These are phyloP conservation scores for Trichonephila inaurata DNA, from an alignment of 1,140 invertebrate species.

Conservation along the genomic window DNA sequence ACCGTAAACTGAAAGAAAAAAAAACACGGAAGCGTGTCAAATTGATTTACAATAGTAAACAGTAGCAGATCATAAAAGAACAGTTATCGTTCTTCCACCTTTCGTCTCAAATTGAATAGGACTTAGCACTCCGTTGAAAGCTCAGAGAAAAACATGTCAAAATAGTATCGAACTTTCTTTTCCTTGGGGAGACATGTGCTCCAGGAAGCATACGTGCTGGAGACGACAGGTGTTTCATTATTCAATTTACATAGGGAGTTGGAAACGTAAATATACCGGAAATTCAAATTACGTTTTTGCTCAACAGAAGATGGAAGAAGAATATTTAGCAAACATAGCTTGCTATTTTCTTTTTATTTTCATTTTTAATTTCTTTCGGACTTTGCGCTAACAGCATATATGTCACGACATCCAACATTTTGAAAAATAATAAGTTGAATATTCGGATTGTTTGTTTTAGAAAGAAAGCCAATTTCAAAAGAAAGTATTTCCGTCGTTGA, in stretches of 20 bases:
- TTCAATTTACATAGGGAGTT: slow-evolving; percentile 63
- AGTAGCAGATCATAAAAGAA: slow-evolving; percentile 2
- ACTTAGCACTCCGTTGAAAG: neutral
- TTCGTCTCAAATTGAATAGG: slow-evolving; percentile 25
- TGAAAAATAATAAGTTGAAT: too few relatives aligned
- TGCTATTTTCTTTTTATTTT: neutral
- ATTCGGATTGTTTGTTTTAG: too few relatives aligned
- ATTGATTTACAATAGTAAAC: slow-evolving; percentile 9
- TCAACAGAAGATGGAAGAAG: neutral
- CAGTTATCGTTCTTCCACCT: neutral
- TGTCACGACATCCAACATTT: too few relatives aligned
- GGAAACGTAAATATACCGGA: slow-evolving; percentile 59
- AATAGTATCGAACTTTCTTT: slow-evolving; percentile 39
- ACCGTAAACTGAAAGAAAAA: neutral
- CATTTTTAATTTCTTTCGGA: neutral
- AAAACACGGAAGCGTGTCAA: neutral
- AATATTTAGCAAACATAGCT: slow-evolving; percentile 36
- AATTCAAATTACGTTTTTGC: slow-evolving; percentile 54
- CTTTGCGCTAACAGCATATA: neutral
- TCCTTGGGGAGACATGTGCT: neutral
- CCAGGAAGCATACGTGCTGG: neutral
- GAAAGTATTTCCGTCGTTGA: too few relatives aligned
- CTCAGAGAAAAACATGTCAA: slow-evolving; percentile 42
- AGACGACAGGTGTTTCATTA: slow-evolving; percentile 58
- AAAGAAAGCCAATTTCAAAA: too few relatives aligned